phyloP scores from a whole-genome alignment of 2,888 invertebrate species.

The Drosophila vallismaia region DNA sequence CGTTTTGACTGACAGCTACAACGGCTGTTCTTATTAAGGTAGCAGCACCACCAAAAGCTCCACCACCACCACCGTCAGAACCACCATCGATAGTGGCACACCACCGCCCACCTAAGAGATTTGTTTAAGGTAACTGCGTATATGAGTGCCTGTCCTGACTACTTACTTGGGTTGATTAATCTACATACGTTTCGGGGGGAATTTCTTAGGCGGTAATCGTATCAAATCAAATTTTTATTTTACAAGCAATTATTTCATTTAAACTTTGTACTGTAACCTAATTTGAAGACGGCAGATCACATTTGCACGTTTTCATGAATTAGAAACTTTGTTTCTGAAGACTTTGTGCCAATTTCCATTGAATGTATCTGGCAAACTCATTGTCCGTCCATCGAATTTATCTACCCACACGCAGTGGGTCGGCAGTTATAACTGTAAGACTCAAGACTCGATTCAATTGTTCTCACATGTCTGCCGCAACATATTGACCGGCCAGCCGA shows the following conservation, averaged over 20 bases:
- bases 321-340: not conserved
- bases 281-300: not conserved
- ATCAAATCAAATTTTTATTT: no score
- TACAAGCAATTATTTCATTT: not conserved
- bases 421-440: conserved; percentile 54
- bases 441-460: conserved; percentile 50
- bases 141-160: conserved; percentile 11
- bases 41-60: conserved; percentile 20
- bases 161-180: conserved; percentile 40
- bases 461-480: conserved; percentile 50
- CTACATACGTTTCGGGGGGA: conserved; percentile 17
- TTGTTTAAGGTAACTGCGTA: conserved; percentile 41
- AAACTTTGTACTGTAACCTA: not conserved
- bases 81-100: conserved; percentile 35
- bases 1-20: conserved; percentile 66
- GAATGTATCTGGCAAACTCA: conserved; percentile 14
- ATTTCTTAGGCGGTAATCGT: not conserved
- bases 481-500: conserved; percentile 58
- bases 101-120: conserved; percentile 37
- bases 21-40: conserved; percentile 51
- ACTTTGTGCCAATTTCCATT: conserved; percentile 22
- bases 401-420: conserved; percentile 44
- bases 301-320: conserved; percentile 1
- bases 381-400: conserved; percentile 31
- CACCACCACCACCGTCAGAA: conserved; percentile 14